Base-by-base conservation (phyloP, 2,797 vertebrate species). In the Moxostoma hubbsi region DNA sequence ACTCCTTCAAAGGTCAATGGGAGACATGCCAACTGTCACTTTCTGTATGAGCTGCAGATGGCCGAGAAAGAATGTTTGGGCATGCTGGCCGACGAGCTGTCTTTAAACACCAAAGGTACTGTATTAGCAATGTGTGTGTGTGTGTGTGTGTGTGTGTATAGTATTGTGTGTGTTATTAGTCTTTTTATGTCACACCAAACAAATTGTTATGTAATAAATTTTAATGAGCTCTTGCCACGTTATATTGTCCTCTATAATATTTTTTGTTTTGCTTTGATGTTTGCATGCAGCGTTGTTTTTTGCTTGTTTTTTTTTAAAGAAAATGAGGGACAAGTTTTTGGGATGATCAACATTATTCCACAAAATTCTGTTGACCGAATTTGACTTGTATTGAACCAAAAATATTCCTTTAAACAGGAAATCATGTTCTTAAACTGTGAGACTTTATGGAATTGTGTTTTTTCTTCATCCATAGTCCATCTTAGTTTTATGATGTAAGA, bases 21-120 rank as follows among this genome's bases (percentile, higher is more conserved):
- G 50, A 84, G 80, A 65, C 85, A 86, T 73, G 69, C 86, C 7
- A 85, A 73, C 59, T 87, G 86, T 72, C 85, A 80, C 57, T 86
- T 87, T 68, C 73, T 83, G 63, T 77, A 79, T 77, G 86, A 87
- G 62, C 71, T 87, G 63, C 83, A 85, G 75, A 71, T 72, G 79
- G 86, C 85, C 7, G 61, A 83, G 55, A 82, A 75, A 46, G 83
- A 85, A 59, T 87, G 86, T 43, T 61, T 77, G 63, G 75, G 12
- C 7, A 73, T 53, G 18, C 75, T 87, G 80, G 73, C 65, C 5
- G 58, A 75, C 0, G 36, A 82, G 43, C 53, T 16, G 11, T 15
- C 80, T 6, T 55, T 18, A 1, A 36, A 68, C 47, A 49, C 62
- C 46, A 54, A 61, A 85, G 86, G 86, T 87, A 83, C 16, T 55